phyloP scores from a whole-genome alignment of 1,140 invertebrate species.

The Wiebesia pumilae region DNA sequence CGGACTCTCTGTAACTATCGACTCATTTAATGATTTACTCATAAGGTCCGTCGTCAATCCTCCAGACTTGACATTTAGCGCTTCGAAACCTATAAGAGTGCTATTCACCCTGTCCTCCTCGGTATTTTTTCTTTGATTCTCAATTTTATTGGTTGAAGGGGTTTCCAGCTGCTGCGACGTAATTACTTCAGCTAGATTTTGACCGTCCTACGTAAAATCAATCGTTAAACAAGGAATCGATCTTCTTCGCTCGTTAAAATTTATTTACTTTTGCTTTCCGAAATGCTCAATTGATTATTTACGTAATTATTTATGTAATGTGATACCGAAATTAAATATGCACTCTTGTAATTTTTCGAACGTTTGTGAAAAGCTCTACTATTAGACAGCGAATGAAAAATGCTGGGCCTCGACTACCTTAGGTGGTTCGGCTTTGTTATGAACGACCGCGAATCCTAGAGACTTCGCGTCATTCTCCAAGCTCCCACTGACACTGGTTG shows the following conservation, averaged over 20 bases:
- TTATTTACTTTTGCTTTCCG: no score
- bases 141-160: slow-evolving; percentile 14
- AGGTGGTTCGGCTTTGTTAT: slow-evolving; percentile 29
- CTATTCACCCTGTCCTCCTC: slow-evolving; percentile 54
- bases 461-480: slow-evolving; percentile 52
- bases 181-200: background rate
- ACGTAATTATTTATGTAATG: no score
- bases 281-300: no score
- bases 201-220: slow-evolving; percentile 18
- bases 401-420: slow-evolving; percentile 9
- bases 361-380: background rate
- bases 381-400: background rate
- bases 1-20: slow-evolving; percentile 54
- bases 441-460: slow-evolving; percentile 49
- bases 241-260: no score
- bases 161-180: background rate
- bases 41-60: background rate
- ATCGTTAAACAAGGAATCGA: background rate
- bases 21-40: slow-evolving; percentile 54
- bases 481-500: slow-evolving; percentile 48
- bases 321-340: no score
- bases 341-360: background rate
- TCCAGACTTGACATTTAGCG: slow-evolving; percentile 49
- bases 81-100: slow-evolving; percentile 59
- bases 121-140: slow-evolving; percentile 42